These are phyloP conservation scores for Tipula lateralis DNA, from an alignment of 2,888 invertebrate species.

Conservation along the genomic window DNA sequence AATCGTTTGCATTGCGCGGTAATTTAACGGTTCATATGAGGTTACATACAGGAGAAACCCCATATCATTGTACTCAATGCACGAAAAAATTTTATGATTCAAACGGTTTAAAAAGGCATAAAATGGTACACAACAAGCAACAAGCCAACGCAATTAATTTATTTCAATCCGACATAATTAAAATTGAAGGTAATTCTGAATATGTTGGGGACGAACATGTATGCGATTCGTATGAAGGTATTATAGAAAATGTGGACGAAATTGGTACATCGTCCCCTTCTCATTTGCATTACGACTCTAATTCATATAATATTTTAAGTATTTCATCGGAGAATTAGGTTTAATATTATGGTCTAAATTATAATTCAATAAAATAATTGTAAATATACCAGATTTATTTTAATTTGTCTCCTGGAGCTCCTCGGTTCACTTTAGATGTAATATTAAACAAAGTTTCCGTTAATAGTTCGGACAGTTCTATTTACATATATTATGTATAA, in stretches of 20 bases:
- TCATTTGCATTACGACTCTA: not conserved
- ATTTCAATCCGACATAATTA: not conserved
- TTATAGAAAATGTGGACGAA: not conserved
- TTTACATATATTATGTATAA: too few relatives aligned
- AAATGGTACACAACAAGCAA: slow-evolving; percentile 33
- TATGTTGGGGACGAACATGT: not conserved
- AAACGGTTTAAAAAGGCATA: slow-evolving; percentile 38
- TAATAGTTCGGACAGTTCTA: too few relatives aligned
- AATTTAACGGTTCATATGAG: slow-evolving; percentile 36
- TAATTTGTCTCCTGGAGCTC: not conserved
- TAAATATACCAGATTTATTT: not conserved
- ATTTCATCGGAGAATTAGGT: slow-evolving; percentile 5
- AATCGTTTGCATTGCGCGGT: slow-evolving; percentile 35
- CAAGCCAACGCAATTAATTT: not conserved
- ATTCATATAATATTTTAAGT: not conserved
- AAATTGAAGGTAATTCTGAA: not conserved
- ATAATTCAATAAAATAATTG: not conserved
- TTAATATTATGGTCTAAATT: not conserved
- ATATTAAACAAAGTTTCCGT: too few relatives aligned
- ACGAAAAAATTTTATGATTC: slow-evolving; percentile 37
- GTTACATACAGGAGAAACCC: slow-evolving; percentile 37
- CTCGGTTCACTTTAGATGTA: too few relatives aligned
- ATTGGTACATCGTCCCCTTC: not conserved
- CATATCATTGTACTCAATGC: slow-evolving; percentile 36
- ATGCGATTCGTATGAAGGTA: slow-evolving; percentile 24